Conservation (phyloP, 2,888 invertebrate genomes). For the Drosophila falleni region DNA sequence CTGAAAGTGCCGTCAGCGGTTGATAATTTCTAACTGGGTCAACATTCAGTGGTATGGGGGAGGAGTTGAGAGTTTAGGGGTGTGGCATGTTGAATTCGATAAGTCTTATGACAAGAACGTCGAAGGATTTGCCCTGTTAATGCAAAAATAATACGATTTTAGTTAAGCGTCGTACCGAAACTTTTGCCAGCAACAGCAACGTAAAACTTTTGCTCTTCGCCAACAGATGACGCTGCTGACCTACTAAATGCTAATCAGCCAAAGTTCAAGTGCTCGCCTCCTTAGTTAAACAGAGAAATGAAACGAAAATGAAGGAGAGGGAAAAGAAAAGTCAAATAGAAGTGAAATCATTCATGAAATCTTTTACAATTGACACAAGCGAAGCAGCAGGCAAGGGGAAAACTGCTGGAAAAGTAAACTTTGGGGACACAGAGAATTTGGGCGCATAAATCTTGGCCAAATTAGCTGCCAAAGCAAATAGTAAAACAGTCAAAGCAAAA, state of each 20-base stretch:
- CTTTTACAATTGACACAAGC: conserved; percentile 74
- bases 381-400: conserved; percentile 12
- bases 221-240: conserved; percentile 63
- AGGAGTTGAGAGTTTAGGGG: not conserved
- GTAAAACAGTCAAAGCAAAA: conserved; percentile 14
- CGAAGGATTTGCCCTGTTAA: conserved; percentile 63
- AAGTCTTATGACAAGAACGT: conserved; percentile 27
- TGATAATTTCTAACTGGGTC: conserved; percentile 68
- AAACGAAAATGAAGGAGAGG: not conserved
- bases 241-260: conserved; percentile 78
- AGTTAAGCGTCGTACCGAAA: conserved; percentile 52
- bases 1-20: conserved; percentile 38
- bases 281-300: conserved; percentile 3
- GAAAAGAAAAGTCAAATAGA: conserved; percentile 66
- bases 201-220: conserved; percentile 46
- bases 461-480: conserved; percentile 23
- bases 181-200: conserved; percentile 24
- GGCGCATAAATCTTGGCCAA: conserved; percentile 61
- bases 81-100: conserved; percentile 34
- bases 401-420: conserved; percentile 31
- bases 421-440: conserved; percentile 18
- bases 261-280: conserved; percentile 55
- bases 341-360: conserved; percentile 80
- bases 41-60: conserved; percentile 16
- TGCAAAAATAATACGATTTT: conserved; percentile 76